Conservation (phyloP, 2,113 vertebrate species). For the Struthio camelus region DNA sequence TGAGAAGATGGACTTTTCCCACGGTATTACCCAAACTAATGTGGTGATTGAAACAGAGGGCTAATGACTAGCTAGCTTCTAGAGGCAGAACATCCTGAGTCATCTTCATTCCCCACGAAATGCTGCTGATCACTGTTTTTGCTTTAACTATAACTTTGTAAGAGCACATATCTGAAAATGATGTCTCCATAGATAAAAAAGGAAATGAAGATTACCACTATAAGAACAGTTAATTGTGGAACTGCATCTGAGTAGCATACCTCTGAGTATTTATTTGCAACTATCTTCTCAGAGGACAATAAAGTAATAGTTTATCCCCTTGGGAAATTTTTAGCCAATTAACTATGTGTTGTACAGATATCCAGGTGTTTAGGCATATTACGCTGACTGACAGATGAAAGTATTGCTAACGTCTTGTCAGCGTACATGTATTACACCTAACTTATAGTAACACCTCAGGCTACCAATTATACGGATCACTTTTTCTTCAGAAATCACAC, state of each 20-base stretch:
- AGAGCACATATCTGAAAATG: not conserved
- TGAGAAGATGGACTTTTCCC: not conserved
- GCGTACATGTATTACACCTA: not conserved
- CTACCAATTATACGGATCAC: not conserved
- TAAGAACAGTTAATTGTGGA: not conserved
- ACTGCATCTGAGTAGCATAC: not conserved
- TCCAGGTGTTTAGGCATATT: conserved; percentile 15
- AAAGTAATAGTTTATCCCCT: not conserved
- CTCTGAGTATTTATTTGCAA: not conserved
- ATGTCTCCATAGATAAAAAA: conserved; percentile 1
- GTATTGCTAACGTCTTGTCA: not conserved
- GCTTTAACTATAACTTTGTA: not conserved
- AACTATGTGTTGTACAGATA: not conserved
- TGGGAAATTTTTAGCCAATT: conserved; percentile 23
- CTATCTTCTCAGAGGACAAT: not conserved
- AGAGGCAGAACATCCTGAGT: not conserved
- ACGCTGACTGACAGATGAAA: conserved; percentile 7
- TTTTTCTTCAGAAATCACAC: conserved; percentile 13
- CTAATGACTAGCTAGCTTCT: conserved; percentile 9
- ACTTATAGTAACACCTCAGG: not conserved
- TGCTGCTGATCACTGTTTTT: not conserved
- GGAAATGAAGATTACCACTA: not conserved
- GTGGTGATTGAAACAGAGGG: not conserved
- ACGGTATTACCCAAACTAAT: not conserved
- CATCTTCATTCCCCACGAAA: not conserved